Percentiles rank a stretch among this genome's conserved stretches.
These are phyloP conservation scores for Druceiella hillmani DNA, from an alignment of 2,888 invertebrate species.

Conservation along the genomic window DNA sequence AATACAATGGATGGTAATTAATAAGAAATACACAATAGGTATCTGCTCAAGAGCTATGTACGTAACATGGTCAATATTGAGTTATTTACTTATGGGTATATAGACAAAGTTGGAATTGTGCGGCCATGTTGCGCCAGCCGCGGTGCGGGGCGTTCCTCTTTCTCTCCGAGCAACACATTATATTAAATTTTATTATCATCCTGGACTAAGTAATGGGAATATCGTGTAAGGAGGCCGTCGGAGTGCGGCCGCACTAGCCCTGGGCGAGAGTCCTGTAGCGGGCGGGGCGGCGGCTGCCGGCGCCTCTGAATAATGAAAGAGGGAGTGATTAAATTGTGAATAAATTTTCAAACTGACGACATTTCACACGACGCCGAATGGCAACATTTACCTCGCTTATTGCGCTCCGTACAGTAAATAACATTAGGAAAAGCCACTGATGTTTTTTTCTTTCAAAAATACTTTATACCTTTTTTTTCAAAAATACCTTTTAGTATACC, in stretches of 20 bases:
- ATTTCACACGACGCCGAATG: background rate
- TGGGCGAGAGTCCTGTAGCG: constrained; percentile 20
- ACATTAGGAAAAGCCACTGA: too few species aligned
- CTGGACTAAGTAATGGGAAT: constrained; percentile 56
- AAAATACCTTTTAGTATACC: too few species aligned
- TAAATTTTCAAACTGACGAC: constrained; percentile 1
- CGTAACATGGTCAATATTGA: too few species aligned
- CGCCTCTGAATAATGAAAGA: constrained; percentile 8
- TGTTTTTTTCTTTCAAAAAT: too few species aligned
- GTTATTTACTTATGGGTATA: too few species aligned
- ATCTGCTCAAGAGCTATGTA: too few species aligned
- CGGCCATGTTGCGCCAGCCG: constrained; percentile 44
- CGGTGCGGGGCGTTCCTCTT: constrained; percentile 31
- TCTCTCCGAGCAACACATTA: constrained; percentile 36
- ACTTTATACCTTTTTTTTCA: too few species aligned
- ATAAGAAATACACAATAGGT: too few species aligned
- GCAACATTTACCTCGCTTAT: background rate
- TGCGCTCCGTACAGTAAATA: background rate
- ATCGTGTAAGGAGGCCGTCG: constrained; percentile 55
- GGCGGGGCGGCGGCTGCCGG: constrained; percentile 24
- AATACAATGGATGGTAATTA: too few species aligned
- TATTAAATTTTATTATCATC: constrained; percentile 55
- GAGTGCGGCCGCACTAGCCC: constrained; percentile 33
- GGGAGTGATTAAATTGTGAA: background rate
- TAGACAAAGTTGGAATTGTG: too few species aligned